Conservation (phyloP, 1,140 invertebrate genomes). For the Bombus soroeensis region DNA sequence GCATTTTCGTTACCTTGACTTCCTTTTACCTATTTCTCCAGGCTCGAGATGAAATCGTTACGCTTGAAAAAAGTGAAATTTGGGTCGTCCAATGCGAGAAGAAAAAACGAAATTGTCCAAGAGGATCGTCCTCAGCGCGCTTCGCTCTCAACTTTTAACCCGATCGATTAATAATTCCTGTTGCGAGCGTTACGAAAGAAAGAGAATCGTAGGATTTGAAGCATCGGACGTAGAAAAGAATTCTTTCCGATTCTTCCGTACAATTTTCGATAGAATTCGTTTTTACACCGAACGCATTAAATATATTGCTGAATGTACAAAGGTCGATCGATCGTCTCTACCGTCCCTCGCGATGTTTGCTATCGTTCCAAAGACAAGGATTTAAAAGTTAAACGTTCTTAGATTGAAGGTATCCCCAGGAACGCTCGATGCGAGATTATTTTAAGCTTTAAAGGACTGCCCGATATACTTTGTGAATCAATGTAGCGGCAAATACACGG, state of each 20-base stretch:
- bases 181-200: no score
- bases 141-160: no score
- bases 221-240: no score
- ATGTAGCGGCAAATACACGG: constrained; percentile 8
- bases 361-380: not conserved
- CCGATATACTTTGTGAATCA: not conserved
- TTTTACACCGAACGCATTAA: no score
- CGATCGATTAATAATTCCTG: no score
- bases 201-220: no score
- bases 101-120: not conserved
- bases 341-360: not conserved
- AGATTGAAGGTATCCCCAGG: no score
- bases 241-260: no score
- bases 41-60: constrained; percentile 9
- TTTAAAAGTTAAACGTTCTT: constrained; percentile 16
- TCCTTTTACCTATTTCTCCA: not conserved
- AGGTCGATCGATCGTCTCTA: not conserved
- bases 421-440: not conserved
- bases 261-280: no score
- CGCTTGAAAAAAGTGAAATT: not conserved
- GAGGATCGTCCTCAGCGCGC: not conserved
- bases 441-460: not conserved
- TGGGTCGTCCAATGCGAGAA: not conserved
- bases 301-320: no score
- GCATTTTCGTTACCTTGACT: constrained; percentile 20